Base-by-base conservation (phyloP, 1,140 invertebrate genomes). In the Proales similis region DNA sequence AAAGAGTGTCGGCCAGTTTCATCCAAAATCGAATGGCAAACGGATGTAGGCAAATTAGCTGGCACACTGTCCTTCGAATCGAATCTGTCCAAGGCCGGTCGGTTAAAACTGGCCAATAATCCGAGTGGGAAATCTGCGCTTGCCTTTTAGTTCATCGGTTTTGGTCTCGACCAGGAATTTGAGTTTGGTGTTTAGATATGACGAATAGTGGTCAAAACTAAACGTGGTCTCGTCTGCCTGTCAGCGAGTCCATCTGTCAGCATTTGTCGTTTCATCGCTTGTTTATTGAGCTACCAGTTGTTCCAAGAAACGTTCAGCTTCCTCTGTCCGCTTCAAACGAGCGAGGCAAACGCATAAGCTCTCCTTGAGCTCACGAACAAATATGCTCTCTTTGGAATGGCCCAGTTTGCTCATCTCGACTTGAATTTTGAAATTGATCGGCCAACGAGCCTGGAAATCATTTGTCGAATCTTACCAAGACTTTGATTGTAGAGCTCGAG, bases 1-100 rank as follows among this genome's bases (percentile, higher is more conserved):
- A 14, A 46, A 46, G 2, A 11, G 27, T 42, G 32, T 57, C 51
- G 22, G 20, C 19, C 27, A 57, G 36, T 39, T 57, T 57, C 36
- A 57, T 57, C 51, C 51, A 57, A 19, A 57, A 27, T 19, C 20
- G 39, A 24, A 57, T 24, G 32, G 39, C 29, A 9, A 24, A 57
- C 45, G 51, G 51, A 57, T 57, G 20, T 27, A 57, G 12, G 14
- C 19, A 29, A 11, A 57, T 19, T 24, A 57, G 36, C 32, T 57
- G 39, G 22, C 51, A 57, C 1, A 57, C 4, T 26, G 26, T 57
- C 17, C 7, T 39, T 26, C 12, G 14, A 46, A 17, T 29, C 19
- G 32, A 9, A n/a, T 33, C 32, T 32, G 32, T 32, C 38, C 7
- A 49, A n/a, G 26, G 30, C 7, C 26, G n/a, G 22, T 9, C 4